Evolutionary conservation across 1,140 invertebrate species (phyloP), one percentile per base, ranked within the genome.

Genomic region (Leptonema lineaticorne): DNA sequence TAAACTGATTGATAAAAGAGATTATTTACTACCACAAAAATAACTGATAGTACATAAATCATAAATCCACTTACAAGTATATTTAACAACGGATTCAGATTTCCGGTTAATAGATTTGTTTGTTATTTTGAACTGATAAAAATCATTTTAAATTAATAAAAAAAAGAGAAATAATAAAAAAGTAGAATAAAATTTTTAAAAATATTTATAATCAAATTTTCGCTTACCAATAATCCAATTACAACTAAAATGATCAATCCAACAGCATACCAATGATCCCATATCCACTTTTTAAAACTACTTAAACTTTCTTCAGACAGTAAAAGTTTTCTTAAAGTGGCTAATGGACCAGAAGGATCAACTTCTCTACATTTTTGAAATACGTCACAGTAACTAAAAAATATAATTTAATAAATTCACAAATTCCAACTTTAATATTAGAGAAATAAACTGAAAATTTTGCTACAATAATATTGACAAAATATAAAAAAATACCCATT

Each of bases 341-440:
- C 93, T 75, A 96, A 82, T n/a, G 94, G 94, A n/a, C 94, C 94
- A 1, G 93, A 94, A 1, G 94, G 94, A 85, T 96, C 94, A 63
- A 96, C 94, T 79, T 95, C 92, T 71, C 97, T 86, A 79, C 97
- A 99, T 76, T 95, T 95, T 82, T 97, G 93, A 81, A 98, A 99
- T 37, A 98, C 96, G 83, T 99, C 97, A 82, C 97, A 99, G 82
- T 99, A 99, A 16, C 85, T 86, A 71, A 16, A 72, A 74, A 22
- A 45, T 18, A 9, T 26, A 53, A 26, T 26, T 50, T 20, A 50
- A 20, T n/a, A n/a, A n/a, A n/a, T n/a, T n/a, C n/a, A n/a, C n/a
- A n/a, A n/a, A 53, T 7, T 22, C 48, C 0, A 7, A 29, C n/a
- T 33, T 16, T 33, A n/a, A n/a, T n/a, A n/a, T n/a, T n/a, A n/a